These are phyloP conservation scores for Atopsyche davidsoni DNA, from an alignment of 1,140 invertebrate genomes.

Conservation along the genomic window DNA sequence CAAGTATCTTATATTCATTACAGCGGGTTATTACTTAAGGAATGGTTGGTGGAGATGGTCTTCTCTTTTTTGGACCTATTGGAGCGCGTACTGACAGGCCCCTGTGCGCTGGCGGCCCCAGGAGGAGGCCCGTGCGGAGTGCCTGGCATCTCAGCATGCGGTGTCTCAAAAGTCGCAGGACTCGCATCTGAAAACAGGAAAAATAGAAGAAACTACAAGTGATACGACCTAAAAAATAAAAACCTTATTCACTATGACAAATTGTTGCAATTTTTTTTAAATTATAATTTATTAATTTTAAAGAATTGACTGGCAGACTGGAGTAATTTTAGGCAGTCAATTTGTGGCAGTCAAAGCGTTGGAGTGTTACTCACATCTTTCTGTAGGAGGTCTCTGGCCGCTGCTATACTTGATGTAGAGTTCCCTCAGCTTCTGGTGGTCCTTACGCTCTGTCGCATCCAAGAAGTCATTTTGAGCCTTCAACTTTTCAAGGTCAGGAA, in stretches of 20 bases:
- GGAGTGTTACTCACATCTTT: conserved; percentile 49
- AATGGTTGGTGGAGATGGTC: conserved; percentile 36
- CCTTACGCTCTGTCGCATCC: conserved; percentile 84
- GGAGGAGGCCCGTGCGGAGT: conserved; percentile 29
- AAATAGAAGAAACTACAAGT: conserved; percentile 8
- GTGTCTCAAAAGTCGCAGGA: conserved; percentile 87
- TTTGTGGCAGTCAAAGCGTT: not conserved
- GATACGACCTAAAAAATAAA: too few species aligned
- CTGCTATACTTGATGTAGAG: conserved; percentile 83
- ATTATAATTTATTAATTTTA: too few species aligned
- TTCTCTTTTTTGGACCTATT: conserved; percentile 31
- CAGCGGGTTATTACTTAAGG: conserved; percentile 36
- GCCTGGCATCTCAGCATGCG: conserved; percentile 45
- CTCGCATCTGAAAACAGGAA: conserved; percentile 52
- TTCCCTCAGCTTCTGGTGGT: conserved; percentile 78
- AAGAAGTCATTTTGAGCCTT: conserved; percentile 91
- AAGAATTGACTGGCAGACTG: too few species aligned
- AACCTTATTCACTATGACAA: too few species aligned
- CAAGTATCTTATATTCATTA: not conserved
- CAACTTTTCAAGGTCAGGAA: conserved; percentile 89
- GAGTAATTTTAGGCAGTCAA: too few species aligned
- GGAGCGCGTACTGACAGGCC: not conserved
- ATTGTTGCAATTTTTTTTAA: not conserved
- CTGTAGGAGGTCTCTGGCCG: conserved; percentile 52
- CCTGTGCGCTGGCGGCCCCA: not conserved